Percentiles rank a stretch among this genome's conserved stretches.
Conservation (phyloP, 2,888 invertebrate genomes). For the Microctonus aethiopoides region DNA sequence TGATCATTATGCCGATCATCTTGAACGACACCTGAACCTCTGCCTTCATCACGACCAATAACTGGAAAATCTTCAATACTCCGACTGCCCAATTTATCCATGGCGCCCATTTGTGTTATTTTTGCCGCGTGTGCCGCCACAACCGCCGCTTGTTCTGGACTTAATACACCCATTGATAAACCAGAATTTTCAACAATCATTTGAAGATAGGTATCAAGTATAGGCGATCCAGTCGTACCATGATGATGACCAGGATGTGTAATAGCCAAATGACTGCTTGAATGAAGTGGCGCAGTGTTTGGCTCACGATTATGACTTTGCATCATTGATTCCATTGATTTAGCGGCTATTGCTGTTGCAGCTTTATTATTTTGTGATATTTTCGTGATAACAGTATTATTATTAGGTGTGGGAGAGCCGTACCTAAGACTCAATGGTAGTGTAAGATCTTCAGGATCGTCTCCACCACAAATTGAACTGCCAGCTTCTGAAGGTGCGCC, state of each 20-base stretch:
- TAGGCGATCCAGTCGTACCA: slow-evolving; percentile 73
- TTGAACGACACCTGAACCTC: slow-evolving; percentile 53
- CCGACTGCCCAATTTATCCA: slow-evolving; percentile 65
- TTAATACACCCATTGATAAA: slow-evolving; percentile 73
- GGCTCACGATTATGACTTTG: slow-evolving; percentile 74
- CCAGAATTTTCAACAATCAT: slow-evolving; percentile 87
- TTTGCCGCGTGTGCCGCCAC: slow-evolving; percentile 81
- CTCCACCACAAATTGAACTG: slow-evolving; percentile 81
- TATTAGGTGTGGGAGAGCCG: slow-evolving; percentile 74
- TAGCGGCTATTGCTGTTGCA: slow-evolving; percentile 74
- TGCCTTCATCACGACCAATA: slow-evolving; percentile 61
- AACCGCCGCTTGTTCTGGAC: slow-evolving; percentile 74
- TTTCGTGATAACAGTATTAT: slow-evolving; percentile 67
- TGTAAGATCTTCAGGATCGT: slow-evolving; percentile 87
- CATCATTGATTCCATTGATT: slow-evolving; percentile 74
- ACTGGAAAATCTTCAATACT: slow-evolving; percentile 60
- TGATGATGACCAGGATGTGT: slow-evolving; percentile 53
- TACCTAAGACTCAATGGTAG: slow-evolving; percentile 72
- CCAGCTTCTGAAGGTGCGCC: slow-evolving; percentile 78
- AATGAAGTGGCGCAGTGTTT: slow-evolving; percentile 73
- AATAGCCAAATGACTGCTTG: slow-evolving; percentile 52
- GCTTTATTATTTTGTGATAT: slow-evolving; percentile 47
- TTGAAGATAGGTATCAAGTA: slow-evolving; percentile 88
- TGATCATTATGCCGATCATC: slow-evolving; percentile 54
- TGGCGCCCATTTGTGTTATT: slow-evolving; percentile 80